Evolutionary conservation across 2,797 vertebrate species (phyloP).

Genomic region (Sarcoramphus papa): DNA sequence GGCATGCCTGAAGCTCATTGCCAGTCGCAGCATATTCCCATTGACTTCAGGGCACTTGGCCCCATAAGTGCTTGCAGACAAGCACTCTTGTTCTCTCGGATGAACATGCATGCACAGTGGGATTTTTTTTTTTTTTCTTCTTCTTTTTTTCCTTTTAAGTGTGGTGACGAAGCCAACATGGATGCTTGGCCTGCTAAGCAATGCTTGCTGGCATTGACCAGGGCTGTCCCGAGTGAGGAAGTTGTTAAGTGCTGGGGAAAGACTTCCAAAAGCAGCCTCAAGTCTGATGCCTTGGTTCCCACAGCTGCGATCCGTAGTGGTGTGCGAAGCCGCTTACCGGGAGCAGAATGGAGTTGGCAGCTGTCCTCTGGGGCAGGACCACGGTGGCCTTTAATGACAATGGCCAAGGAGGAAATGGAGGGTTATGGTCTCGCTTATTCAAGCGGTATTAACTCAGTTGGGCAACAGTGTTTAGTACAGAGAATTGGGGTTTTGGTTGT

Average conservation of each 20-base stretch:
- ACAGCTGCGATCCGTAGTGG: rapidly evolving
- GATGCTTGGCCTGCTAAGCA: not conserved
- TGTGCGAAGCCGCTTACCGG: rapidly evolving
- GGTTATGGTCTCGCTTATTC: not conserved
- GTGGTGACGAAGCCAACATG: not conserved
- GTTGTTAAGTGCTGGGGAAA: not conserved
- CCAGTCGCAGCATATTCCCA: not conserved
- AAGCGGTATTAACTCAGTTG: not conserved
- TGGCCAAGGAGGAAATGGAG: not conserved
- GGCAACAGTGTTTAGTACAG: not conserved
- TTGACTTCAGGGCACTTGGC: not conserved
- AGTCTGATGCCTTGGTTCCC: rapidly evolving
- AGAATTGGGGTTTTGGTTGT: not conserved
- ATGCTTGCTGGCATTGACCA: not conserved
- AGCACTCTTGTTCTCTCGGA: not conserved
- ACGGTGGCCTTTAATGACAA: not conserved
- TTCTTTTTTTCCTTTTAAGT: not conserved
- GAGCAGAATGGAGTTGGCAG: not conserved
- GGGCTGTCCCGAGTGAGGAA: not conserved
- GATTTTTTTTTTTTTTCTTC: not conserved
- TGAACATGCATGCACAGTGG: not conserved
- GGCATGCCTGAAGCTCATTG: not conserved
- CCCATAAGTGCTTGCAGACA: not conserved
- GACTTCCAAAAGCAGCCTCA: not conserved
- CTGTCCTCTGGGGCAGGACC: not conserved